Evolutionary conservation across 2,113 vertebrate genomes (phyloP), one percentile per base, ranked within the genome.

Genomic region (Clarias macrocephalus): DNA sequence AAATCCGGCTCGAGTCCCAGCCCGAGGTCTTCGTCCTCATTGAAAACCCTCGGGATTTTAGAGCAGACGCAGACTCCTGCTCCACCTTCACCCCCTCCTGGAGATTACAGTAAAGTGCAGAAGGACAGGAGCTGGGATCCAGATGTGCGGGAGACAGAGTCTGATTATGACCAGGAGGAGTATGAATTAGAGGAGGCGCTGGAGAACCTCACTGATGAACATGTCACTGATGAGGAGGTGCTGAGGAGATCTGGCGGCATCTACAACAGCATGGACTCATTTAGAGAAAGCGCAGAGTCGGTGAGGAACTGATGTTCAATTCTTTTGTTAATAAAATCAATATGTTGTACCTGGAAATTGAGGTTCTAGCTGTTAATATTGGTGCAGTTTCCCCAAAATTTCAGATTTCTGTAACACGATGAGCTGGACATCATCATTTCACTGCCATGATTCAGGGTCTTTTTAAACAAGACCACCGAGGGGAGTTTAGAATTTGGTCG

Each of bases 91-190:
- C 90, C 90, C 3, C 91, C 86, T 21, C 89, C 77, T 3, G 86
- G 68, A 83, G 87, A 87, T 63, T 28, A 2, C 72, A 68, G 11
- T 62, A 12, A 81, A 62, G 59, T 21, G 21, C 84, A 88, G 77
- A 65, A 57, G 85, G 12, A 33, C n/a, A 96, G 91, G 96, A 97
- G 75, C 94, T 93, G 0, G 95, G 96, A 90, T 97, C 96, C 92
- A 95, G 95, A 92, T 92, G 95, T n/a, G 0, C 94, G 81, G 0
- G 97, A 98, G 83, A 95, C 96, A 0, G 97, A 98, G 89, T 98
- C 97, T 0, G 97, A 97, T 87, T 98, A 98, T 0, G 97, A 98
- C 90, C 96, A 97, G 68, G 97, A 98, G 86, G 97, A 98, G 84
- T 81, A 81, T 62, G 79, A 98, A 92, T 96, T 95, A 89, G 97